Conservation (phyloP, 2,888 invertebrate genomes). For the Oxycera nigricornis region DNA sequence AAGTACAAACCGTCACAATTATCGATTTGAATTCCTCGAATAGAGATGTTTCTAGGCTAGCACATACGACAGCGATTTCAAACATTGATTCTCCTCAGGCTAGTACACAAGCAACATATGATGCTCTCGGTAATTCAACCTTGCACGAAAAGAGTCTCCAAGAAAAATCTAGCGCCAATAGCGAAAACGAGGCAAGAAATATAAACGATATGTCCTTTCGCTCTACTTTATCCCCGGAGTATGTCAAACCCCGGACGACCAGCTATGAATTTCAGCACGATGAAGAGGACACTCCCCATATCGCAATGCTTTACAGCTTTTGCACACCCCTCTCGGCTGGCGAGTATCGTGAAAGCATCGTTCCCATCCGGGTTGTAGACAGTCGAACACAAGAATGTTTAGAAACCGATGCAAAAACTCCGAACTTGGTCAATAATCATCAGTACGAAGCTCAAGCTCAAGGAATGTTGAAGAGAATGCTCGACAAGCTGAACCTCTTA, state of each 20-base stretch:
- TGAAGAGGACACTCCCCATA: not conserved
- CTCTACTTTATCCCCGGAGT: slow-evolving; percentile 2
- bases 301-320: slow-evolving; percentile 16
- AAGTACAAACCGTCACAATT: not conserved
- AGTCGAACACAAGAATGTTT: no score
- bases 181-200: no score
- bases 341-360: not conserved
- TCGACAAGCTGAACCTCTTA: not conserved
- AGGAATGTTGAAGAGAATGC: not conserved
- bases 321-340: not conserved
- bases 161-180: no score
- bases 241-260: not conserved
- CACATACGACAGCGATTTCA: no score
- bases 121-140: not conserved
- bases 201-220: slow-evolving; percentile 20
- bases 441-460: not conserved
- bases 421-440: not conserved
- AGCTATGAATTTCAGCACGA: not conserved
- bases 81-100: no score
- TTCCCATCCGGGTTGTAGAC: slow-evolving; percentile 7
- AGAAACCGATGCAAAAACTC: not conserved
- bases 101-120: not conserved
- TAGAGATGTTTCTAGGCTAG: not conserved
- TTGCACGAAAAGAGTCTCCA: no score
- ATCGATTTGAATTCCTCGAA: not conserved